Conservation (phyloP, 1,140 invertebrate genomes). For the Aleiodes sp. region DNA sequence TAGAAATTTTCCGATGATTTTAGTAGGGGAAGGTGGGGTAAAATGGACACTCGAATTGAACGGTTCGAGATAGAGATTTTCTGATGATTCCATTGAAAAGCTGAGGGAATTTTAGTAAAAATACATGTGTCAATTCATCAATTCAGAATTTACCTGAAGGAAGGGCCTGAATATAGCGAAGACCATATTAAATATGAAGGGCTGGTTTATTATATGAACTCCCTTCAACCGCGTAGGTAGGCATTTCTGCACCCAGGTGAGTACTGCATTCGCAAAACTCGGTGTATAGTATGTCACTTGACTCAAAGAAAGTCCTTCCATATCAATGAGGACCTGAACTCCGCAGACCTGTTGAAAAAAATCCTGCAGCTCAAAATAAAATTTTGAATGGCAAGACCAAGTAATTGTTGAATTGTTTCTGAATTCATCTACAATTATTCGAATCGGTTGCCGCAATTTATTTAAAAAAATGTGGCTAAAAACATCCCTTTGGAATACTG, state of each 20-base stretch:
- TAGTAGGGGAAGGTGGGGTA: too few species aligned
- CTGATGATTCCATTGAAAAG: too few species aligned
- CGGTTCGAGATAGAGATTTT: too few species aligned
- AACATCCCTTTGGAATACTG: too few species aligned
- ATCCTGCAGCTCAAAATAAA: not conserved
- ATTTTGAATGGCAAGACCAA: not conserved
- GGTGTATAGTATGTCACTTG: slow-evolving; percentile 80
- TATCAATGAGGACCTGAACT: slow-evolving; percentile 73
- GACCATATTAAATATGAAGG: slow-evolving; percentile 79
- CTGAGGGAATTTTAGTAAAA: not conserved
- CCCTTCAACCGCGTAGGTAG: slow-evolving; percentile 75
- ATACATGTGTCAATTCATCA: too few species aligned
- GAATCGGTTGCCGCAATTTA: too few species aligned
- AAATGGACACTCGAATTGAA: too few species aligned
- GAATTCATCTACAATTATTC: too few species aligned
- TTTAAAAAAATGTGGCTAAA: too few species aligned
- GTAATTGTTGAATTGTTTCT: too few species aligned
- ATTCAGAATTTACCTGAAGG: slow-evolving; percentile 60
- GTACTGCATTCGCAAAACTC: slow-evolving; percentile 70
- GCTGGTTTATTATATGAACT: slow-evolving; percentile 82
- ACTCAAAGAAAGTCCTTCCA: slow-evolving; percentile 72
- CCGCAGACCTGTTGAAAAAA: slow-evolving; percentile 61
- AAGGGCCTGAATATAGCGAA: slow-evolving; percentile 83
- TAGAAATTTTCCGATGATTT: too few species aligned
- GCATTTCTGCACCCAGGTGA: slow-evolving; percentile 76